Conservation (phyloP, 2,888 invertebrate genomes). For the Eupeodes luniger region DNA sequence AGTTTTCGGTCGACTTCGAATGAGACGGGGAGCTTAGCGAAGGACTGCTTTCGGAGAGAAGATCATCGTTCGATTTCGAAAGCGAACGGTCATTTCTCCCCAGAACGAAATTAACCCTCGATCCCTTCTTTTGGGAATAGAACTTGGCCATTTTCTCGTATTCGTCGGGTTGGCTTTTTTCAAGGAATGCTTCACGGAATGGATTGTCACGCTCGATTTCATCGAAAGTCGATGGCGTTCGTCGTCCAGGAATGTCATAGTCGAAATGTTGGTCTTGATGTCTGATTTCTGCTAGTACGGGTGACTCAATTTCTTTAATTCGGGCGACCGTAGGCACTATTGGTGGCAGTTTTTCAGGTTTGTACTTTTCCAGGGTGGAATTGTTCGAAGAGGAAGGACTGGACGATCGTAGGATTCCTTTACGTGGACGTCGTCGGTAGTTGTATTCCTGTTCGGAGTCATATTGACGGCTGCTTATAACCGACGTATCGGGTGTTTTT, state of each 20-base stretch:
- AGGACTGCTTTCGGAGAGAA: constrained; percentile 77
- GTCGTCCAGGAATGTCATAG: constrained; percentile 77
- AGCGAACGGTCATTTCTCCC: constrained; percentile 76
- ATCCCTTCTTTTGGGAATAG: constrained; percentile 80
- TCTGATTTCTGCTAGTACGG: constrained; percentile 80
- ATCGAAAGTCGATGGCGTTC: constrained; percentile 76
- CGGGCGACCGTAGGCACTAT: constrained; percentile 82
- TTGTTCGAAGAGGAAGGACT: constrained; percentile 82
- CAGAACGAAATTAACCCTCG: constrained; percentile 80
- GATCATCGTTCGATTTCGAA: constrained; percentile 82
- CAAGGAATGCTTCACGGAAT: constrained; percentile 82
- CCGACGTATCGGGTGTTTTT: constrained; percentile 77
- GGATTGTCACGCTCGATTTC: constrained; percentile 84
- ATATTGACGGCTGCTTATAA: constrained; percentile 79
- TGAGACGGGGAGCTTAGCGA: constrained; percentile 77
- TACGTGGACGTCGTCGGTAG: constrained; percentile 79
- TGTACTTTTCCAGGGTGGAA: constrained; percentile 80
- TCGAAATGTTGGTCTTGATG: constrained; percentile 70
- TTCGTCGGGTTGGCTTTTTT: constrained; percentile 79
- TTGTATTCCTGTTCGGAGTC: constrained; percentile 83
- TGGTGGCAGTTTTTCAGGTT: constrained; percentile 79
- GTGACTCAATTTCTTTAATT: constrained; percentile 82
- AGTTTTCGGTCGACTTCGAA: constrained; percentile 80
- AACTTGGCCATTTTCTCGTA: constrained; percentile 83
- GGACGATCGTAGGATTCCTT: constrained; percentile 82